Conservation (phyloP, 2,797 vertebrate species). For the Coccyzus lansbergi region DNA sequence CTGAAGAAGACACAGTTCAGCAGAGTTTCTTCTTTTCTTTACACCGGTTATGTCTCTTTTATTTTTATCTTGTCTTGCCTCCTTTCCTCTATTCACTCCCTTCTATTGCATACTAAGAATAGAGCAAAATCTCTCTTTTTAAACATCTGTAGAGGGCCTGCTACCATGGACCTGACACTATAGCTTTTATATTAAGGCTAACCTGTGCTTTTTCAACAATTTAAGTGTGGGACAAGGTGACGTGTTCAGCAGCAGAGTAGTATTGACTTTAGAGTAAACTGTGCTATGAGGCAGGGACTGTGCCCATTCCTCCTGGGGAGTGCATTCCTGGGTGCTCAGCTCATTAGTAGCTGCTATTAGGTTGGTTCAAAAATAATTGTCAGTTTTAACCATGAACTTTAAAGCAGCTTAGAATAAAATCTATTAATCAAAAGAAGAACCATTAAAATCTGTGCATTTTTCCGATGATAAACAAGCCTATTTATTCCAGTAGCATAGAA, state of each 20-base stretch:
- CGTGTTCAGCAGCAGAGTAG: background rate
- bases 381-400: too few relatives aligned
- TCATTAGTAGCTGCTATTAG: background rate
- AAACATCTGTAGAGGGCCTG: background rate
- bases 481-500: too few relatives aligned
- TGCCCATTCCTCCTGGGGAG: background rate
- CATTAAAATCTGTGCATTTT: too few relatives aligned
- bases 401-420: too few relatives aligned
- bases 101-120: background rate
- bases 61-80: background rate
- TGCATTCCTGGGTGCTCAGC: background rate
- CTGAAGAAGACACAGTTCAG: background rate
- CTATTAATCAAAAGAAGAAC: too few relatives aligned
- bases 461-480: too few relatives aligned
- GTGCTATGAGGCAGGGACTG: accelerated
- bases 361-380: too few relatives aligned
- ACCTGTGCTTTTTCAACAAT: background rate
- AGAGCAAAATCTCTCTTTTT: background rate
- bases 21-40: background rate
- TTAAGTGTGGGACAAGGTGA: background rate
- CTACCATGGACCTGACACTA: background rate
- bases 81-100: background rate
- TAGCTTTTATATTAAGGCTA: background rate
- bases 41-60: background rate
- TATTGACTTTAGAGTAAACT: background rate